Evolutionary conservation across 2,113 vertebrate species (phyloP).

Genomic region (Myotis davidii): DNA sequence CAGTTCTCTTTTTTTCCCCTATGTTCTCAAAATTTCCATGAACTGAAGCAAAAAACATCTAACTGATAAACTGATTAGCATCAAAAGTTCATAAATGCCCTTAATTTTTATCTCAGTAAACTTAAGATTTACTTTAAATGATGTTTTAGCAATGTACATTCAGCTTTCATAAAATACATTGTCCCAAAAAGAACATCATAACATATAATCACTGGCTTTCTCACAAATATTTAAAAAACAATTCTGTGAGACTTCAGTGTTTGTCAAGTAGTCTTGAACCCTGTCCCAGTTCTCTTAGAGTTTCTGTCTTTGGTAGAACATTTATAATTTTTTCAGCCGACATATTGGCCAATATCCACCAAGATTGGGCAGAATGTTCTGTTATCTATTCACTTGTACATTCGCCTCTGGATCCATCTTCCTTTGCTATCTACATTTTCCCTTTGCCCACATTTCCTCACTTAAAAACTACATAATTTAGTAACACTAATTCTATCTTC

Average conservation of each 20-base stretch:
- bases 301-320: background rate
- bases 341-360: background rate
- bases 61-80: background rate
- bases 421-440: background rate
- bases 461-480: background rate
- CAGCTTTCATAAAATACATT: background rate
- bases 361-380: background rate
- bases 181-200: background rate
- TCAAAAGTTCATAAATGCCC: background rate
- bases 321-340: background rate
- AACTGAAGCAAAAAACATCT: background rate
- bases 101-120: background rate
- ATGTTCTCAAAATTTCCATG: background rate
- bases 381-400: background rate
- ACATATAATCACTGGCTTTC: background rate
- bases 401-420: background rate
- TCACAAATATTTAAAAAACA: background rate
- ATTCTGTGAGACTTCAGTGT: background rate
- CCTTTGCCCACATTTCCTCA: background rate
- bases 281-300: background rate
- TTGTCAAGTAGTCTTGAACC: background rate
- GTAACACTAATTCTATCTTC: slow-evolving; percentile 50
- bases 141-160: background rate
- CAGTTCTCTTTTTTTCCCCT: background rate
- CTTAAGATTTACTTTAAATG: background rate